Base-by-base conservation (phyloP, 2,113 vertebrate species). In the Oryzias melastigma region DNA sequence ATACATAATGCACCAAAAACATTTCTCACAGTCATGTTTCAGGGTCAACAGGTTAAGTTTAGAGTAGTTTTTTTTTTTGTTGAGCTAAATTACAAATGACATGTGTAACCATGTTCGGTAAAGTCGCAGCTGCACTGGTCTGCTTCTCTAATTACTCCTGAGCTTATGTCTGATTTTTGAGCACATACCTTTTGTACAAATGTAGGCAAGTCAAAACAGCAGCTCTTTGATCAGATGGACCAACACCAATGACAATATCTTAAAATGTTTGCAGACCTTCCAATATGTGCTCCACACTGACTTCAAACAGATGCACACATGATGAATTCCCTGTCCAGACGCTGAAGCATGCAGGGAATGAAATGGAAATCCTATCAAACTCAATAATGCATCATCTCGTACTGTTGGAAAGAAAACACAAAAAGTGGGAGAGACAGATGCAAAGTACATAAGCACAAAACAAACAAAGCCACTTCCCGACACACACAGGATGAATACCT, bases 271-370 rank as follows among this genome's bases (percentile, higher is more conserved):
- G 75, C 78, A 75, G 72, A 87, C 60, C 88, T 88, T 91, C 84
- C 87, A 87, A 80, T 83, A 84, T 77, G 67, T 69, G 59, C 79
- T 85, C 77, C 73, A 71, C 71, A 79, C 68, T 78, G 71, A 88
- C 84, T 86, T 90, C 80, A 85, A 84, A 86, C 69, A 14, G 80
- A 80, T 80, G 63, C 65, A 72, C 71, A 76, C 78, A 73, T 71
- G 71, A 78, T 80, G 67, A 78, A 88, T 82, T 79, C 79, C 55
- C 65, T 29, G 68, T 90, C 71, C 83, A 91, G 88, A 88, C 73
- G 41, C 72, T 80, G 68, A 85, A 88, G 85, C 85, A 87, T 71
- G 80, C 82, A 65, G 78, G 71, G 86, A 90, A 91, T 88, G 81
- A 87, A 87, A 85, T 83, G 62, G 76, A 79, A 88, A 81, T 76